Conservation (phyloP, 2,888 invertebrate genomes). For the Dexiosoma caninum region DNA sequence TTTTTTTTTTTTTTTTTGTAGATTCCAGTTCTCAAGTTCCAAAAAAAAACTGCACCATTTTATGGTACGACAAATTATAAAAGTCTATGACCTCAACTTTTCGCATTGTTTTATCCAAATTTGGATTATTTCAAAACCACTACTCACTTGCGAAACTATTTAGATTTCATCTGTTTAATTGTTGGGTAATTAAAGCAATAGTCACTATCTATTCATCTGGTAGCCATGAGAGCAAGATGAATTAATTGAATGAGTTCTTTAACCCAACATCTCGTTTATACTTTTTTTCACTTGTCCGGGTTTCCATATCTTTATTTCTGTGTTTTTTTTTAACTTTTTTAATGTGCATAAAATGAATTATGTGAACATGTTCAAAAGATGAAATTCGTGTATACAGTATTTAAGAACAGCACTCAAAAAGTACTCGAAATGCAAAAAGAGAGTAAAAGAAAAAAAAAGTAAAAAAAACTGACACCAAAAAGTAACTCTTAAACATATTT, state of each 20-base stretch:
- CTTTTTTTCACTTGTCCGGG: conserved; percentile 19
- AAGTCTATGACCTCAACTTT: too few species aligned
- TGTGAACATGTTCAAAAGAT: conserved; percentile 54
- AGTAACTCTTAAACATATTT: conserved; percentile 63
- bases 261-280: conserved; percentile 47
- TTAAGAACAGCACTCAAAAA: conserved; percentile 57
- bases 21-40: too few species aligned
- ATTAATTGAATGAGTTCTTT: conserved; percentile 60
- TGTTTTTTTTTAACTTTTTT: conserved; percentile 2
- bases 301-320: not conserved
- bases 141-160: not conserved
- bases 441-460: not conserved
- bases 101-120: too few species aligned
- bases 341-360: conserved; percentile 44
- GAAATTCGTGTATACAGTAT: conserved; percentile 52
- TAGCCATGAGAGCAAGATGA: conserved; percentile 40
- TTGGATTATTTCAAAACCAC: not conserved
- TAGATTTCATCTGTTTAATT: conserved; percentile 24
- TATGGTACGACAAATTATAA: too few species aligned
- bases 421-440: conserved; percentile 38
- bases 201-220: conserved; percentile 32
- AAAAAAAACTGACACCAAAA: conserved; percentile 60
- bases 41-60: too few species aligned
- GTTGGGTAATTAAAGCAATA: conserved; percentile 31
- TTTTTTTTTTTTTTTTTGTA: too few species aligned